Evolutionary conservation across 2,888 invertebrate genomes (phyloP).

Genomic region (Lasioglossum malachurum): DNA sequence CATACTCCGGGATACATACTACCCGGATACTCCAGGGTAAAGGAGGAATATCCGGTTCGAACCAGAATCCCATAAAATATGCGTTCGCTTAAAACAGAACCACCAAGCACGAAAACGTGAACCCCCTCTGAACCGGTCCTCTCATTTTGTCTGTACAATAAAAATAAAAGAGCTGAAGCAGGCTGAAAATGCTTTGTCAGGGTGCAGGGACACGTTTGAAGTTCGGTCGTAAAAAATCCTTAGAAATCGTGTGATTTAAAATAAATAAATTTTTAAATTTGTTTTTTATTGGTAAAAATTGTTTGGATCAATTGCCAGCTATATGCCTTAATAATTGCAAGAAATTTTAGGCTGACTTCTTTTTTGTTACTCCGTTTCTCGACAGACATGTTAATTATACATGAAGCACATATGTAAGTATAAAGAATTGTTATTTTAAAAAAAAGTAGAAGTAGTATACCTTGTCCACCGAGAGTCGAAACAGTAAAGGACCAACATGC

Average conservation of each 20-base stretch:
- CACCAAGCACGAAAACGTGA: not conserved
- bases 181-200: not conserved
- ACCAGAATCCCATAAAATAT: not conserved
- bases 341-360: too few species aligned
- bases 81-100: slow-evolving; percentile 23
- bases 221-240: not conserved
- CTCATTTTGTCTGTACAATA: not conserved
- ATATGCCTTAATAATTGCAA: not conserved
- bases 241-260: not conserved
- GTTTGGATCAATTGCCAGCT: not conserved
- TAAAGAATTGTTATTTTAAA: not conserved
- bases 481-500: too few species aligned
- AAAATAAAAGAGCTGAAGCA: not conserved
- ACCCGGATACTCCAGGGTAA: too few species aligned
- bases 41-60: slow-evolving; percentile 57
- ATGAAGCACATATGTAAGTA: too few species aligned
- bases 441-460: not conserved
- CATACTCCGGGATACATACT: too few species aligned
- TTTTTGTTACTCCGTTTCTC: too few species aligned
- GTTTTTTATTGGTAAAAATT: not conserved
- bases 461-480: too few species aligned
- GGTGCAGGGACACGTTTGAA: not conserved
- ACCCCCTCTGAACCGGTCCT: slow-evolving; percentile 33
- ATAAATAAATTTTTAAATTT: too few species aligned
- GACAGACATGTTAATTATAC: too few species aligned